Percentiles rank a stretch among this genome's conserved stretches.
Conservation (phyloP, 1,140 invertebrate species). For the Drosophila erecta region DNA sequence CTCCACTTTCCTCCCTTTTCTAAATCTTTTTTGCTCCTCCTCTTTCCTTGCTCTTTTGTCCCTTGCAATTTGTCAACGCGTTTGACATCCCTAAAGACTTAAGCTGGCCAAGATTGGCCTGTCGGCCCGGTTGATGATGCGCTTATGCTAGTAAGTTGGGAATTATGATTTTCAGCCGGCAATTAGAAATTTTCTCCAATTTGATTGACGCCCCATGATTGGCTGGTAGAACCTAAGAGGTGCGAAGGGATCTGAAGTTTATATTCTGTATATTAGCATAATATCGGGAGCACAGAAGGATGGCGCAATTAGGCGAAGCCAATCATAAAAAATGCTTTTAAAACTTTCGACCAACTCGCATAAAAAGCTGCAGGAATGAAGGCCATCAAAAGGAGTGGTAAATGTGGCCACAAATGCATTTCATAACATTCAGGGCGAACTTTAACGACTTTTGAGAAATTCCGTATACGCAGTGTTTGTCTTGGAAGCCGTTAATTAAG, state of each 20-base stretch:
- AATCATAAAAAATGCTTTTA: constrained; percentile 67
- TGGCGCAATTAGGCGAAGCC: constrained; percentile 52
- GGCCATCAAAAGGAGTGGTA: constrained; percentile 33
- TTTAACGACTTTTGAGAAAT: constrained; percentile 33
- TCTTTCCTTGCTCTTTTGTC: not conserved
- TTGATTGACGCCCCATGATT: constrained; percentile 41
- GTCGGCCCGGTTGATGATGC: constrained; percentile 22
- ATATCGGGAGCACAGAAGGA: constrained; percentile 32
- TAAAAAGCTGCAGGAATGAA: constrained; percentile 49
- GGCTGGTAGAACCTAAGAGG: not conserved
- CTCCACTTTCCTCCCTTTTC: not conserved
- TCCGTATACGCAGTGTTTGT: constrained; percentile 26
- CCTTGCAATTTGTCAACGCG: constrained; percentile 62
- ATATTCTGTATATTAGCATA: constrained; percentile 66
- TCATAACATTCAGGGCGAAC: constrained; percentile 49
- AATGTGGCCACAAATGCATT: constrained; percentile 40
- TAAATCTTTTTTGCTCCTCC: too few species aligned
- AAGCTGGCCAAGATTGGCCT: constrained; percentile 52
- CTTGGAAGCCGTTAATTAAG: not conserved
- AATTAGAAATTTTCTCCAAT: constrained; percentile 38
- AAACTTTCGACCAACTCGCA: constrained; percentile 60
- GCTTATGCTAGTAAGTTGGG: constrained; percentile 43
- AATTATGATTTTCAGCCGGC: constrained; percentile 49
- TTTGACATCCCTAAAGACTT: constrained; percentile 65
- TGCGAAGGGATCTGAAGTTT: constrained; percentile 22